phyloP scores from a whole-genome alignment of 2,113 vertebrate species.

The Nothocercus nigrocapillus region DNA sequence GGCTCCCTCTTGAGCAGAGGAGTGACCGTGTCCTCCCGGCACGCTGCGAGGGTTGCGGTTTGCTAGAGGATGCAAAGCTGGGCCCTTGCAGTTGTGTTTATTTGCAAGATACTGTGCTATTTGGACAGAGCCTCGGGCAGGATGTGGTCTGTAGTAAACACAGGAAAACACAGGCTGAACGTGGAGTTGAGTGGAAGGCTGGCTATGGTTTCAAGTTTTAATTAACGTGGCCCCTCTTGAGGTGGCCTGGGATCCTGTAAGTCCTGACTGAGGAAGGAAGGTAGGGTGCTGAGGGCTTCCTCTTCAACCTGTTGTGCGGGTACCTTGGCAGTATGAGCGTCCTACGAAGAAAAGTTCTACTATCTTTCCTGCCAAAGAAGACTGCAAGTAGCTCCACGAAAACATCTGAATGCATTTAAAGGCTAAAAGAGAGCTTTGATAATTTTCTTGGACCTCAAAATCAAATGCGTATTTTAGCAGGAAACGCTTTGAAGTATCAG shows the following conservation, averaged over 20 bases:
- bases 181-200: neutral
- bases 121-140: constrained; percentile 42
- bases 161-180: constrained; percentile 53
- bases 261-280: neutral
- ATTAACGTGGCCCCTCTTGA: constrained; percentile 12
- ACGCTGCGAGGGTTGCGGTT: fast-evolving
- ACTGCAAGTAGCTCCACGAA: neutral
- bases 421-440: neutral
- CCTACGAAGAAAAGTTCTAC: neutral
- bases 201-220: constrained; percentile 14
- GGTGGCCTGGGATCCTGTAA: neutral
- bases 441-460: neutral
- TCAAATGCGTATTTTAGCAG: neutral
- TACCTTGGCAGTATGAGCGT: neutral
- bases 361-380: neutral
- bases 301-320: neutral
- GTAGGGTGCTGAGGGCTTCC: neutral
- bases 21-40: fast-evolving
- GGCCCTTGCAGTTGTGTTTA: neutral
- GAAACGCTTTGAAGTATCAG: neutral
- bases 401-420: neutral
- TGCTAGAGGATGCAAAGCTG: neutral
- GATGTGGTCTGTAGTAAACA: constrained; percentile 61
- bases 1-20: fast-evolving
- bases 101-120: constrained; percentile 36